phyloP scores from a whole-genome alignment of 2,113 vertebrate genomes.

The Epinephelus fuscoguttatus region DNA sequence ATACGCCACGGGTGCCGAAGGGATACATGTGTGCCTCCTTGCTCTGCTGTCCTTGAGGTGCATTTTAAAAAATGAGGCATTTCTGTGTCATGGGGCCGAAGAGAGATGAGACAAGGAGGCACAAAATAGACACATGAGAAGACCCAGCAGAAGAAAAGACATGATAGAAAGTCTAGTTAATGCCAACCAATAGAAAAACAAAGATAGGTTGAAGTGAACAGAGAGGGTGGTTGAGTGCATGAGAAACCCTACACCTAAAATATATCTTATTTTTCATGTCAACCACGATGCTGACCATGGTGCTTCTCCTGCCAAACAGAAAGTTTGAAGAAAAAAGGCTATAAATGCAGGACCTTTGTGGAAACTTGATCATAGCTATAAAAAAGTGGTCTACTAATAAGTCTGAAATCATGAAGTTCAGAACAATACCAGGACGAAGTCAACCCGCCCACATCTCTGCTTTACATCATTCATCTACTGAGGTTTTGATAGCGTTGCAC shows the following conservation, averaged over 20 bases:
- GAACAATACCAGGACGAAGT: slow-evolving; percentile 26
- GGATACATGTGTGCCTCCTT: no score
- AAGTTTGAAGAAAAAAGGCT: slow-evolving; percentile 1
- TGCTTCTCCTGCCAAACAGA: slow-evolving; percentile 23
- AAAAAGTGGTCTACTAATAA: slow-evolving; percentile 27
- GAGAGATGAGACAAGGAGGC: no score
- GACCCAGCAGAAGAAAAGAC: neutral
- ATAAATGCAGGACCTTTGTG: slow-evolving; percentile 6
- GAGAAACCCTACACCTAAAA: neutral
- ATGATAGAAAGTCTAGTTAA: neutral
- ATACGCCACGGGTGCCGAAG: no score
- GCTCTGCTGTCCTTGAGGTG: no score
- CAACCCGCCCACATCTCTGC: neutral
- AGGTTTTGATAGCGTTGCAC: slow-evolving; percentile 20
- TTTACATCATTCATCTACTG: slow-evolving; percentile 28
- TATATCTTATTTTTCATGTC: neutral
- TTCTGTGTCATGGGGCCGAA: no score
- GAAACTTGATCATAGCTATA: slow-evolving; percentile 25
- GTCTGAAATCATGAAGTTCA: slow-evolving; percentile 32
- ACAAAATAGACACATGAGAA: no score
- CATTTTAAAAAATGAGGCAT: no score
- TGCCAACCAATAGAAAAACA: neutral
- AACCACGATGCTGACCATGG: slow-evolving; percentile 9
- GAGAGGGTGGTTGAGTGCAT: slow-evolving; percentile 1
- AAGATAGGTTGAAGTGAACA: neutral